These are phyloP conservation scores for Sacculina carcini DNA, from an alignment of 2,888 invertebrate species.

Conservation along the genomic window DNA sequence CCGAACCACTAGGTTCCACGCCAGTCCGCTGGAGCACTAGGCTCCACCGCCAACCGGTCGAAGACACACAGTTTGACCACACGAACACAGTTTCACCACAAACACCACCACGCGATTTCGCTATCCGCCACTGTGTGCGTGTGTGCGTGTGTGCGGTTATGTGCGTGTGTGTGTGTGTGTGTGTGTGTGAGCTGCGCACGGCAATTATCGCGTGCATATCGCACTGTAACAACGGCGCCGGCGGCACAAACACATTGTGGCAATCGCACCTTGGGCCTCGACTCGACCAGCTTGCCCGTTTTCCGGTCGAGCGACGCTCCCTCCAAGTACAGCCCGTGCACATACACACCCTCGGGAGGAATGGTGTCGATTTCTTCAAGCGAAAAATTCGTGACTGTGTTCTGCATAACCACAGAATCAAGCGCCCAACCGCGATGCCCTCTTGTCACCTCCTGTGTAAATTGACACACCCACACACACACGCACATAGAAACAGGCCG, in stretches of 20 bases:
- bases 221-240: slow-evolving; percentile 13
- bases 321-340: slow-evolving; percentile 48
- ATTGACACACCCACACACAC: not conserved
- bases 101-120: too few species aligned
- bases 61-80: too few species aligned
- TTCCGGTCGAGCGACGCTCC: slow-evolving; percentile 72
- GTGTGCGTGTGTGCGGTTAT: too few species aligned
- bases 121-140: too few species aligned
- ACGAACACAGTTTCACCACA: too few species aligned
- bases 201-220: too few species aligned
- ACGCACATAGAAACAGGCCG: not conserved
- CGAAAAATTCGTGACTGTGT: slow-evolving; percentile 53
- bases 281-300: slow-evolving; percentile 66
- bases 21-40: too few species aligned
- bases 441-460: slow-evolving; percentile 60
- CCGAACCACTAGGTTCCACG: too few species aligned
- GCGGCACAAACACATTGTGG: not conserved
- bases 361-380: slow-evolving; percentile 72
- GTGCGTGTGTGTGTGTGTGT: too few species aligned
- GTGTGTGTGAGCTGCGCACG: too few species aligned
- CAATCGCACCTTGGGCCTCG: slow-evolving; percentile 53
- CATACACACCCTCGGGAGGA: slow-evolving; percentile 48
- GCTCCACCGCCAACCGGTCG: too few species aligned
- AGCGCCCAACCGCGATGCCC: slow-evolving; percentile 92
- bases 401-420: slow-evolving; percentile 81